Base-by-base conservation (phyloP, 2,888 invertebrate species). In the Nowickia ferox region DNA sequence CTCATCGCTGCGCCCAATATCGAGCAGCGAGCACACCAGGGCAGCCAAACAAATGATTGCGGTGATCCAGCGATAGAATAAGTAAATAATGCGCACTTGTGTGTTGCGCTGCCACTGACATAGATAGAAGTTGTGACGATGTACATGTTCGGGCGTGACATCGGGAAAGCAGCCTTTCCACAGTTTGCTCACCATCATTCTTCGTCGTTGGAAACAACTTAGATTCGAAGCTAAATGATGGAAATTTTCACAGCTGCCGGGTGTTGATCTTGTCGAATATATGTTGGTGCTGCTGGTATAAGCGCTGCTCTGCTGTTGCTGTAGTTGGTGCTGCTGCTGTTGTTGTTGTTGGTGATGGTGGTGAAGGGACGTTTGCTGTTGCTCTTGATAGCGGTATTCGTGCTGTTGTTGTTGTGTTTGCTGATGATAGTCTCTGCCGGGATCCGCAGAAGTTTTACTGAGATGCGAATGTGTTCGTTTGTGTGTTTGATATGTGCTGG, bases 41-140 rank as follows among this genome's bases (percentile, higher is more conserved):
- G 93, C 93, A n/a, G 93, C 93, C 87, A 93, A 87, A 82, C 93
- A 93, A 42, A 92, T 92, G 85, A 93, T 93, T 82, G 93, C 93
- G 87, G 93, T 91, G 88, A 93, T 89, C 93, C 93, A 93, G 85
- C 93, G 93, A 88, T 93, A 93, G 75, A 93, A 91, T 53, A 93
- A 90, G 78, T 93, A 93, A 48, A 93, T 91, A 81, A 93, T 93
- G n/a, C 93, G 92, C 83, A 93, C 93, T 88, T 93, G 93, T 17
- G 93, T 93, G 74, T 93, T 93, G 74, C 93, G 92, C 87, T 93
- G 93, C 93, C 93, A 93, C 92, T 93, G 87, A 86, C 93, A 93
- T 83, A 93, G 88, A 85, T 93, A 93, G 87, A 93, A 93, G 87
- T 93, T 93, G 87, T 93, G 93, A 11, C 93, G 91, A 87, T 93